Conservation (phyloP, 2,888 invertebrate species). For the Stenodera caucasica region DNA sequence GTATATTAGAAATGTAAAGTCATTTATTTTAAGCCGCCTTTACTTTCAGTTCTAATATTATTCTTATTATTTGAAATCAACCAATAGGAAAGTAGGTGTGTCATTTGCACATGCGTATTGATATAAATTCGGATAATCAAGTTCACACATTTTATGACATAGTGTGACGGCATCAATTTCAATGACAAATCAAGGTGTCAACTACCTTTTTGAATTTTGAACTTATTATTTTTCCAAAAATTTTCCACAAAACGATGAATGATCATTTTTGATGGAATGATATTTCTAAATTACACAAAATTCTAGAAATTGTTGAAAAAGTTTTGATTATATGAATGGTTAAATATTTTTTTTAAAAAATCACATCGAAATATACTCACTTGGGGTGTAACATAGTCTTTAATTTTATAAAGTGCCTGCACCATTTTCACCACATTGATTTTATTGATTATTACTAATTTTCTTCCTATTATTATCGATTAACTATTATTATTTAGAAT, state of each 20-base stretch:
- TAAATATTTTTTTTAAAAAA: not conserved
- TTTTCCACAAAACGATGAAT: no score
- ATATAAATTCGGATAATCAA: not conserved
- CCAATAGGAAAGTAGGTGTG: conserved; percentile 4
- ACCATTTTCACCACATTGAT: conserved; percentile 20
- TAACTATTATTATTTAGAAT: no score
- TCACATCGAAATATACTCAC: conserved; percentile 15
- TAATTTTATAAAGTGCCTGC: conserved; percentile 19
- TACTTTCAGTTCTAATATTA: not conserved
- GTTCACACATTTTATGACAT: not conserved
- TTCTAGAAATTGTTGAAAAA: not conserved
- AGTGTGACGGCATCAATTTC: not conserved
- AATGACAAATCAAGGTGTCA: not conserved
- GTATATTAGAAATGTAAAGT: not conserved
- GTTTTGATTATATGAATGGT: no score
- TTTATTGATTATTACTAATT: not conserved
- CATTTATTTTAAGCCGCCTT: not conserved
- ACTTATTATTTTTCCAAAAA: no score
- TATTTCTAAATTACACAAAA: no score
- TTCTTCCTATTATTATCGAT: not conserved
- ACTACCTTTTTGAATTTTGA: not conserved
- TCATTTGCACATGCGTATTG: not conserved
- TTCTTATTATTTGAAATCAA: not conserved
- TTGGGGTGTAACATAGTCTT: conserved; percentile 22
- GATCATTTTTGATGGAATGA: no score